phyloP scores from a whole-genome alignment of 2,797 vertebrate species.

The Kryptopterus vitreolus region DNA sequence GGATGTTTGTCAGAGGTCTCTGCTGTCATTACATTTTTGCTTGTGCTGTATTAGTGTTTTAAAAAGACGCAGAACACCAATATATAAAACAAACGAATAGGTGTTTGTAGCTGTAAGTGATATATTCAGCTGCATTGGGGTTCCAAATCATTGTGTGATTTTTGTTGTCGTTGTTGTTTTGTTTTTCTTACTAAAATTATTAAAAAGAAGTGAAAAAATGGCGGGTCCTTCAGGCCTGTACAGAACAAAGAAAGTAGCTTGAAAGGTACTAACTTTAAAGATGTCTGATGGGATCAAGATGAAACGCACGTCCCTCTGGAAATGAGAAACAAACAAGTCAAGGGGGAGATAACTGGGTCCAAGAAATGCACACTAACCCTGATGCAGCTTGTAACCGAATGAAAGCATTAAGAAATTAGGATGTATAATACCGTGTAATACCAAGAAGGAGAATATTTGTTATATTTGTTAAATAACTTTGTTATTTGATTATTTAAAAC shows the following conservation, averaged over 20 bases:
- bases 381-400: background rate
- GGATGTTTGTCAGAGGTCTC: background rate
- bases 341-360: background rate
- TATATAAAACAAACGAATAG: background rate
- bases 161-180: background rate
- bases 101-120: background rate
- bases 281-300: background rate
- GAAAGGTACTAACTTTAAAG: slow-evolving; percentile 15
- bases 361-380: background rate
- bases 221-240: background rate
- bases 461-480: background rate
- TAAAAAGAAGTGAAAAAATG: no score
- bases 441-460: background rate
- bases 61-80: background rate
- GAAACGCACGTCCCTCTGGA: slow-evolving; percentile 6
- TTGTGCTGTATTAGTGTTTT: background rate
- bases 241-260: slow-evolving; percentile 13
- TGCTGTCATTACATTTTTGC: background rate
- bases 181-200: no score
- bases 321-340: slow-evolving; percentile 12
- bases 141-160: background rate
- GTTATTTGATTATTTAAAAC: background rate
- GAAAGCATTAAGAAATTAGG: background rate
- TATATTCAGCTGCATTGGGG: background rate
- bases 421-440: background rate